Base-by-base conservation (phyloP, 1,140 invertebrate species). In the Drosophila sp. region DNA sequence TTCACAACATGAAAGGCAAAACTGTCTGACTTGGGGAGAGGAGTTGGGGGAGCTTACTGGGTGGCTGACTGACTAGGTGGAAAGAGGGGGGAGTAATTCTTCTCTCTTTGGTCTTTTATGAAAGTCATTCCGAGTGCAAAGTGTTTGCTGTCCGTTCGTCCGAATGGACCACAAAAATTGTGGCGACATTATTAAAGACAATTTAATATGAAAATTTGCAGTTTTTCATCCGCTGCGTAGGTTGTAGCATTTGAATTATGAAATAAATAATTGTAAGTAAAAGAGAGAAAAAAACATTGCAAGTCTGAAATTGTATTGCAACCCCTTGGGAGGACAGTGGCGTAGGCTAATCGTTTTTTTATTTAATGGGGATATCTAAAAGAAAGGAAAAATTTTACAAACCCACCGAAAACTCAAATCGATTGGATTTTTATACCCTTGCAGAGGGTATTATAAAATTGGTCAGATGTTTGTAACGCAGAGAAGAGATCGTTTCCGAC, bases 241-340 rank as follows among this genome's bases (percentile, higher is more conserved):
- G 64, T 63, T 50, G 44, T 7, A 47, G 44, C 23, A 50, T 23
- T 50, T 50, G 44, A 7, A 50, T 71, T 55, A 54, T 66, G 50
- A 62, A 66, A 72, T 72, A 66, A 67, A 67, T 76, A 76, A 68
- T 76, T 61, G 30, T 50, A 50, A 50, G 38, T 17, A 60, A 55
- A 57, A 47, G 4, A 25, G 1, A 47, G 25, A 6, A 23, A 47
- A 50, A 10, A 10, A 0, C 0, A 17, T 23, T 25, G 44, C 23
- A 27, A 27, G 44, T 50, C 23, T 47, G 5, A 7, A 27, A 50
- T 50, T 50, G 2, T 23, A 27, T 10, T 38, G 3, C 10, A 38
- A 8, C 35, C 10, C 35, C 35, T 38, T 38, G 30, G 30, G 3
- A 8, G 23, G 8, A 27, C 44, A 50, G 44, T 50, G 44, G 44